Evolutionary conservation across 2,888 invertebrate species (phyloP).

Genomic region (Acleris sparsana): DNA sequence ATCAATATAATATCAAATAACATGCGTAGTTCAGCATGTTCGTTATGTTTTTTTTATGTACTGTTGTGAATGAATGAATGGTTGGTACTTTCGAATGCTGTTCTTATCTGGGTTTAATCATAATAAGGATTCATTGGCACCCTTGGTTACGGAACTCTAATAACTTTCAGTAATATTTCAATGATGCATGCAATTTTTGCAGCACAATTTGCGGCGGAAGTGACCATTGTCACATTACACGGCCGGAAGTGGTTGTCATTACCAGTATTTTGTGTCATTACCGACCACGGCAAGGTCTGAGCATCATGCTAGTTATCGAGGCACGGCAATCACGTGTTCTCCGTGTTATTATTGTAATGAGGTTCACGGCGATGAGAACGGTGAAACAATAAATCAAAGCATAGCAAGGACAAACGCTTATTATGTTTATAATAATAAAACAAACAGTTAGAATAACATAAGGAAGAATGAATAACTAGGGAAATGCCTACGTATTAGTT

Average conservation of each 20-base stretch:
- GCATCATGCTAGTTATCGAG: conserved; percentile 23
- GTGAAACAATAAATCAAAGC: not conserved
- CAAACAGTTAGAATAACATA: too few relatives aligned
- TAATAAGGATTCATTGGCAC: too few relatives aligned
- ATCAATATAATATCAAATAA: too few relatives aligned
- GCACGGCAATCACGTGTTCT: not conserved
- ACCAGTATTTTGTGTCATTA: conserved; percentile 25
- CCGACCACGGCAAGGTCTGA: conserved; percentile 16
- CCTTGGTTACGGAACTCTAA: too few relatives aligned
- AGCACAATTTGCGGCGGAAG: conserved; percentile 19
- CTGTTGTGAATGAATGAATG: too few relatives aligned
- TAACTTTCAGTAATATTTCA: too few relatives aligned
- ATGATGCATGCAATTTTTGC: not conserved
- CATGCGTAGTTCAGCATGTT: too few relatives aligned
- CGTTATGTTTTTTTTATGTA: too few relatives aligned
- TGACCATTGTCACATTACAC: conserved; percentile 17
- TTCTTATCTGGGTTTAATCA: too few relatives aligned
- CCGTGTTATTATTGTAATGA: not conserved
- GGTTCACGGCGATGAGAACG: not conserved
- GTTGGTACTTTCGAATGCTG: too few relatives aligned
- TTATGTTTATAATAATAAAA: not conserved
- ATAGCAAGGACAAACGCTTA: not conserved
- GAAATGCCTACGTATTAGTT: too few relatives aligned
- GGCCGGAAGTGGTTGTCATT: conserved; percentile 25
- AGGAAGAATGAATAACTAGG: too few relatives aligned